Evolutionary conservation across 2,113 vertebrate genomes (phyloP), one percentile per base, ranked within the genome.

Genomic region (Lasiurus cinereus): DNA sequence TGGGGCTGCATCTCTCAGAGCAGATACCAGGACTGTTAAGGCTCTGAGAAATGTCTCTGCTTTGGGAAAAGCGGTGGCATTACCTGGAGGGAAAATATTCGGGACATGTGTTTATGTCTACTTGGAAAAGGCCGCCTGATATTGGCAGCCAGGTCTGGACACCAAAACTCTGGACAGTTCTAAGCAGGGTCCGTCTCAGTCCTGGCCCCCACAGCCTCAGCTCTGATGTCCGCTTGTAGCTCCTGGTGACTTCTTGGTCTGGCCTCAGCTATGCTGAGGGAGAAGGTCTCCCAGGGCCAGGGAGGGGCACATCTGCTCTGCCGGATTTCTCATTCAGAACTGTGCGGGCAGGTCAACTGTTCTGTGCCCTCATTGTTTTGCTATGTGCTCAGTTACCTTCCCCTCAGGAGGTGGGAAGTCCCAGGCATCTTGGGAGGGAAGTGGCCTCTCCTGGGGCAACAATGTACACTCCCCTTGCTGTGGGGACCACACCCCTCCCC

Each of bases 391-490:
- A 74, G 62, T 91, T 95, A 84, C 43, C 21, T 46, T 90, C 67
- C 59, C 54, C 19, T 83, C 14, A 56, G 69, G 66, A 87, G 33
- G 13, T 94, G 83, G 94, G 90, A 95, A 93, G 92, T 84, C 74
- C 79, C 83, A 94, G 39, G 39, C 83, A 94, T 91, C 27, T 95
- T 59, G 89, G 86, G 48, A 93, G 91, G 85, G 88, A 96, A 96
- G 83, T 84, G 80, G 72, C 39, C 50, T 90, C 80, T 83, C 16
- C 24, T 77, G 87, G 80, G 52, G 22, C 67, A 89, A 79, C n/a
- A 52, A 8, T 19, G 48, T 69, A 66, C 64, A 76, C 66, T 88
- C 73, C 67, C 48, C 29, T 13, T 86, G 39, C 31, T 36, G 21
- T 79, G 52, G n/a, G 39, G 36, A 74, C 7, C 11, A 22, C 31